Evolutionary conservation across 2,113 vertebrate genomes (phyloP), one percentile per base, ranked within the genome.

Genomic region (Catharus fuscescens): DNA sequence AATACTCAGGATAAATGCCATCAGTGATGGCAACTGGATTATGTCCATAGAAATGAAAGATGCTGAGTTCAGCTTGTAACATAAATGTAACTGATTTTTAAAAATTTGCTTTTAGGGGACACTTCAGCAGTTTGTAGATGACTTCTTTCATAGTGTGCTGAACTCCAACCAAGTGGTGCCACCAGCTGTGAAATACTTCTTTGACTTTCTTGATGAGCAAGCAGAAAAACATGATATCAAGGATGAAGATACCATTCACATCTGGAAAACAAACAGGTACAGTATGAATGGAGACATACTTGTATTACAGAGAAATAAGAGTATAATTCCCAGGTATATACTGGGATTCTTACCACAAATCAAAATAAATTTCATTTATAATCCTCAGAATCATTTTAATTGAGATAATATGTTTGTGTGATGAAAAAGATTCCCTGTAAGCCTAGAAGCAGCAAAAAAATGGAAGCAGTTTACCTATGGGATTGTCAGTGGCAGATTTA

Each of bases 191-290:
- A 99, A 99, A 94, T 99, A 99, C 91, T 99, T 99, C 97, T 99
- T 99, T 59, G 99, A 99, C 97, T 99, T 99, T 94, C 97, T 99
- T 96, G 99, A 99, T 42, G 99, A 99, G 95, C 99, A 99, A 97
- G 99, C 99, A 2, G 98, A 99, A 90, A 99, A 98, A 96, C 98
- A 99, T 25, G 99, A 99, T 84, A 99, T 99, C 61, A 98, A 98
- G 91, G 99, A 99, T 29, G 99, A 99, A 80, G 99, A 99, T 93
- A 99, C 99, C 54, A 98, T 99, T 94, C 99, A 99, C 86, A 99
- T 99, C 97, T 99, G 99, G 99, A 99, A 99, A 98, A 99, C 99
- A 48, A 99, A 99, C 96, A 99, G 99, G 99, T 99, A 95, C 2
- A 2, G 18, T 9, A 31, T 24, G 66, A 66, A 53, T 29, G 69